A percentile compares a stretch with the other conserved stretches of the same genome.
These are phyloP conservation scores for Steromphala cineraria DNA, from an alignment of 2,888 invertebrate genomes.

Conservation along the genomic window DNA sequence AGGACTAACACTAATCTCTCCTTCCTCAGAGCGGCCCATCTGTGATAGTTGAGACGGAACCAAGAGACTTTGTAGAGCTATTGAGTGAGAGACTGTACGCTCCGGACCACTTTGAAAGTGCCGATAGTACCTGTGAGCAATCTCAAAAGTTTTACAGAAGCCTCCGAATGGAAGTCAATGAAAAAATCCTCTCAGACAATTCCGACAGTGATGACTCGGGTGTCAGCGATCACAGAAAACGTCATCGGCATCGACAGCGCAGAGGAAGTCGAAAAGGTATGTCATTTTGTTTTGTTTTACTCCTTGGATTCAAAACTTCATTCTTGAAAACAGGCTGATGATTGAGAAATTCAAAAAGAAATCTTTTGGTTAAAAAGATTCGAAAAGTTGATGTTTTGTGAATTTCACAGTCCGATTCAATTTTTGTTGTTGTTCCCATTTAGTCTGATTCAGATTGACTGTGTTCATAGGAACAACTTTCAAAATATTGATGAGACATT, in stretches of 20 bases:
- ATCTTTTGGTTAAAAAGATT: no score
- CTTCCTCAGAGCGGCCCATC: slow-evolving; percentile 46
- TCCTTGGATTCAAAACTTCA: no score
- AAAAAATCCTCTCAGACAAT: slow-evolving; percentile 30
- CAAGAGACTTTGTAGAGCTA: slow-evolving; percentile 58
- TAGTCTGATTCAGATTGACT: no score
- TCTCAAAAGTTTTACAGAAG: slow-evolving; percentile 27
- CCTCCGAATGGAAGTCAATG: slow-evolving; percentile 25
- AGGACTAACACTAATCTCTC: not conserved
- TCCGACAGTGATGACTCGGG: slow-evolving; percentile 42
- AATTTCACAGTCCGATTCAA: no score
- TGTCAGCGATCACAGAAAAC: slow-evolving; percentile 19
- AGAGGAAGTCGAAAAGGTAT: not conserved
- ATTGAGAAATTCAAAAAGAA: no score
- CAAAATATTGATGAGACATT: no score
- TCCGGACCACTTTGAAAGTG: slow-evolving; percentile 47
- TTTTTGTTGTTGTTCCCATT: no score
- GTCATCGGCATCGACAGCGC: not conserved
- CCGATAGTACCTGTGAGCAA: slow-evolving; percentile 8
- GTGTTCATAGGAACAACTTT: no score
- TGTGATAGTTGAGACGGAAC: slow-evolving; percentile 62
- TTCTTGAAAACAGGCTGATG: no score
- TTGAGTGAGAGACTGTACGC: slow-evolving; percentile 54
- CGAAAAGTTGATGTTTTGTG: no score
- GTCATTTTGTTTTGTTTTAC: no score